Percentiles rank a stretch among this genome's conserved stretches.
Conservation (phyloP, 2,888 invertebrate species). For the Salpingus planirostris region DNA sequence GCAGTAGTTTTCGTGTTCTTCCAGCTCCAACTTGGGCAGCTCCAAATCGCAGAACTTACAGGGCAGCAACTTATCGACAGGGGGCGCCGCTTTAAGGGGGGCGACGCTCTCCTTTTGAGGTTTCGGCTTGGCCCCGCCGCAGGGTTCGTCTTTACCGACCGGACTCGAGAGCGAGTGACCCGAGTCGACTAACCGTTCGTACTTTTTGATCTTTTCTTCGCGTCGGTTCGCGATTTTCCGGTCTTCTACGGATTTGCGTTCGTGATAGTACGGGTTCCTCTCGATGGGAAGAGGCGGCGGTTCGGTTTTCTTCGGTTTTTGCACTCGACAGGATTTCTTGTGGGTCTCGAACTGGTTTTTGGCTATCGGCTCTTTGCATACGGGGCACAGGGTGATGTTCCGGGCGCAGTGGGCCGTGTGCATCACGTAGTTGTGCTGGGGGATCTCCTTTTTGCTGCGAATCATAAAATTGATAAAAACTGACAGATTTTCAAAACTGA, state of each 20-base stretch:
- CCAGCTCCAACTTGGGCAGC: conserved; percentile 50
- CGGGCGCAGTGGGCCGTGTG: conserved; percentile 62
- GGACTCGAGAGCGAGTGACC: conserved; percentile 25
- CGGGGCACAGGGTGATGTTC: conserved; percentile 56
- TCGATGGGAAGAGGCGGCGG: conserved; percentile 23
- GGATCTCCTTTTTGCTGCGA: conserved; percentile 60
- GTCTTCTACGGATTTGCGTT: conserved; percentile 29
- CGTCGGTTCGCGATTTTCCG: conserved; percentile 25
- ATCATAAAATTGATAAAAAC: conserved; percentile 1
- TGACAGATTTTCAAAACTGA: too few species aligned
- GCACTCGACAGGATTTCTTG: conserved; percentile 39
- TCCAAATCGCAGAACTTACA: conserved; percentile 63
- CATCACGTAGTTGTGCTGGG: conserved; percentile 57
- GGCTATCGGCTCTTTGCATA: conserved; percentile 60
- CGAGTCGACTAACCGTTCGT: conserved; percentile 25
- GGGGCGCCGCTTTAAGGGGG: not conserved
- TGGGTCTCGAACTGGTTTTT: conserved; percentile 51
- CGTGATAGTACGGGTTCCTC: conserved; percentile 27
- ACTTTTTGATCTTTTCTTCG: conserved; percentile 22
- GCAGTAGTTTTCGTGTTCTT: conserved; percentile 59
- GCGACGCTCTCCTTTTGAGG: conserved; percentile 3
- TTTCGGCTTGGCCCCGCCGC: conserved; percentile 3
- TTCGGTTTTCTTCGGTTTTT: conserved; percentile 38
- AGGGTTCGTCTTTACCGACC: too few species aligned
- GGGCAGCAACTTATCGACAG: conserved; percentile 35